Evolutionary conservation across 2,113 vertebrate genomes (phyloP).

Genomic region (Dasyprocta punctata): DNA sequence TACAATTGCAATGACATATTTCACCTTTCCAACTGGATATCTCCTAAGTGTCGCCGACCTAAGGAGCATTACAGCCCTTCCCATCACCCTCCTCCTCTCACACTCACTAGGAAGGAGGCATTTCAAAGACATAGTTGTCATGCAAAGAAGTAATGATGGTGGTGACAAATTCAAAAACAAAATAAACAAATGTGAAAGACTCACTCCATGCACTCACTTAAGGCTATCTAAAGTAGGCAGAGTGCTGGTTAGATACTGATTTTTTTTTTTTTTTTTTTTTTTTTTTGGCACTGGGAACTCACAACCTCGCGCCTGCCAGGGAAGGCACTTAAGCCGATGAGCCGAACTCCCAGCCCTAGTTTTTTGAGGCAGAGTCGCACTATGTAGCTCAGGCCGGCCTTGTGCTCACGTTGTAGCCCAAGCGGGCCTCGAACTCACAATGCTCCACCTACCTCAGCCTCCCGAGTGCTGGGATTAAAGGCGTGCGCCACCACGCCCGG

Average conservation of each 20-base stretch:
- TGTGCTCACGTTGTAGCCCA: too few relatives aligned
- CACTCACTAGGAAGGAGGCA: background rate
- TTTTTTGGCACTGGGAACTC: too few relatives aligned
- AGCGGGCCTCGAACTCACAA: too few relatives aligned
- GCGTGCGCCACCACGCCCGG: too few relatives aligned
- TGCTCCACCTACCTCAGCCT: too few relatives aligned
- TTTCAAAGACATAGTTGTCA: background rate
- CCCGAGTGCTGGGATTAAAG: too few relatives aligned
- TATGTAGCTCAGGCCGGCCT: too few relatives aligned
- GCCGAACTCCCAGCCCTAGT: too few relatives aligned
- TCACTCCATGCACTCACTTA: background rate
- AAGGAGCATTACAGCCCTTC: background rate
- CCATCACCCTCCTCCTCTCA: background rate
- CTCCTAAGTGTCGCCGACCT: background rate
- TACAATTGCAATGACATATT: background rate
- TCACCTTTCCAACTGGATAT: background rate
- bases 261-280: too few relatives aligned
- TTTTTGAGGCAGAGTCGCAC: too few relatives aligned
- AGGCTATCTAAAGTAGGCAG: background rate
- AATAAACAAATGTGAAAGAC: constrained; percentile 14
- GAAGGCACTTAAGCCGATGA: too few relatives aligned
- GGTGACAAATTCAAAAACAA: background rate
- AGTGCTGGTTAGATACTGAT: background rate
- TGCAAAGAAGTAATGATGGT: background rate
- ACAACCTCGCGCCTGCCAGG: too few relatives aligned